These are phyloP conservation scores for Leptinotarsa juncta DNA, from an alignment of 2,888 invertebrate species.

Conservation along the genomic window DNA sequence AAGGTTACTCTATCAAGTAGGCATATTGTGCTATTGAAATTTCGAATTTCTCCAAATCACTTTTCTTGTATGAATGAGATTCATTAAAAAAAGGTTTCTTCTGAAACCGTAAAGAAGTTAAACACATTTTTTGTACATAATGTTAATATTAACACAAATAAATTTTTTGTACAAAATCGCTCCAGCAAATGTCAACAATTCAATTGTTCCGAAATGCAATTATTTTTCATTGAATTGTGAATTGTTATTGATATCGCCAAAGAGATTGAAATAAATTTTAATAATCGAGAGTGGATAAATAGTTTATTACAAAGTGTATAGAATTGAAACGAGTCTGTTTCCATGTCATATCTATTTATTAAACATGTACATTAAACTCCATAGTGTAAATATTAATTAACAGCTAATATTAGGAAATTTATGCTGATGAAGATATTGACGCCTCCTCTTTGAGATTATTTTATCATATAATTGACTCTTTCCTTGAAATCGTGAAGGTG, in stretches of 20 bases:
- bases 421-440: slow-evolving; percentile 17
- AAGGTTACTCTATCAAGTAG: no score
- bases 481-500: no score
- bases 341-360: slow-evolving; percentile 44
- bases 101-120: no score
- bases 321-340: slow-evolving; percentile 23
- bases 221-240: slow-evolving; percentile 2
- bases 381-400: slow-evolving; percentile 32
- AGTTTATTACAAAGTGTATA: slow-evolving; percentile 22
- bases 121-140: neutral
- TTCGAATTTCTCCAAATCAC: no score
- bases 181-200: neutral
- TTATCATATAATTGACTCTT: neutral
- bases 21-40: no score
- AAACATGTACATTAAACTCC: slow-evolving; percentile 39
- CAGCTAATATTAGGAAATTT: neutral
- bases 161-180: neutral
- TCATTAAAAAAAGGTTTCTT: no score
- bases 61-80: no score
- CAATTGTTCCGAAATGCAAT: neutral
- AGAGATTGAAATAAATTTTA: slow-evolving; percentile 45
- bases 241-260: slow-evolving; percentile 46
- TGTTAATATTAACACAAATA: no score
- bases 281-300: slow-evolving; percentile 20
- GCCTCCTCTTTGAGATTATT: neutral